Conservation (phyloP, 2,888 invertebrate species). For the Entomobrya multifasciata region DNA sequence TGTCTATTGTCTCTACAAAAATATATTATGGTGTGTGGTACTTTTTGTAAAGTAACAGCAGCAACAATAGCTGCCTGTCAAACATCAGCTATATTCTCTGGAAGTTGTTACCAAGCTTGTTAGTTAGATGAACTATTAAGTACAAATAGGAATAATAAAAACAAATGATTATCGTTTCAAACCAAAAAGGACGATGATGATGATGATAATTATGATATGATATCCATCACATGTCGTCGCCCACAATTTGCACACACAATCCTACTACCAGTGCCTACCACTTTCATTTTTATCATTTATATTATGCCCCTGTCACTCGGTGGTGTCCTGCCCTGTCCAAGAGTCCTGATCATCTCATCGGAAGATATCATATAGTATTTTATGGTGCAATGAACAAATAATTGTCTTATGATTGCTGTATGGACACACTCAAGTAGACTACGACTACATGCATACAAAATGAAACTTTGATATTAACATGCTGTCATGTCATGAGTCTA, state of each 20-base stretch:
- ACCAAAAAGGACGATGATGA: slow-evolving; percentile 12
- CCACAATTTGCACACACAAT: slow-evolving; percentile 1
- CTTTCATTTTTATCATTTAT: neutral
- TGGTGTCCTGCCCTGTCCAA: neutral
- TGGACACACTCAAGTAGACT: neutral
- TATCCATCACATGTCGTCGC: slow-evolving; percentile 36
- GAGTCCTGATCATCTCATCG: neutral
- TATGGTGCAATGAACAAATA: neutral
- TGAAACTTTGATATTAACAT: no score
- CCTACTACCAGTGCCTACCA: neutral
- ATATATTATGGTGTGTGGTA: neutral
- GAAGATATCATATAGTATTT: neutral
- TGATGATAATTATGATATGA: slow-evolving; percentile 40
- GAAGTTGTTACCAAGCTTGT: neutral
- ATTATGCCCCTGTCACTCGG: no score
- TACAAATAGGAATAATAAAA: slow-evolving; percentile 17
- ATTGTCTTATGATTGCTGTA: neutral
- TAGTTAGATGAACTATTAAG: neutral
- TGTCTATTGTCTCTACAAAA: neutral
- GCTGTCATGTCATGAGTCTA: no score
- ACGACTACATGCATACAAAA: no score
- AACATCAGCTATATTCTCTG: neutral
- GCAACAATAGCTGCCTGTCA: neutral
- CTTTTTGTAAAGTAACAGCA: neutral
- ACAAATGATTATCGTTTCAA: slow-evolving; percentile 45